Percentiles rank a stretch among this genome's conserved stretches.
Evolutionary conservation across 2,888 invertebrate species (phyloP).

Genomic region (Dolichomitus sp.): DNA sequence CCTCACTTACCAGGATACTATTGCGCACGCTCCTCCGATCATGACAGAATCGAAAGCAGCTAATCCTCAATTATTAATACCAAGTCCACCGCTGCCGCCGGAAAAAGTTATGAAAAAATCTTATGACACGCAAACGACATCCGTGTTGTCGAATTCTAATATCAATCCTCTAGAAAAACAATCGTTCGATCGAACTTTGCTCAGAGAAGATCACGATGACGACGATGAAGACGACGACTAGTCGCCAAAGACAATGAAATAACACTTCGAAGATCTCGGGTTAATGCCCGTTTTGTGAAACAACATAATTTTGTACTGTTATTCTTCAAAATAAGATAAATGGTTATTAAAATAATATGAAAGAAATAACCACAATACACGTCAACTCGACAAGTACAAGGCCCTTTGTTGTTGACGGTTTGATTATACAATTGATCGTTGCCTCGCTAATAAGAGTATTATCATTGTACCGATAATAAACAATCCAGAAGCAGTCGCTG

Average conservation of each 20-base stretch:
- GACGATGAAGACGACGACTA: not conserved
- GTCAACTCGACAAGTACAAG: not conserved
- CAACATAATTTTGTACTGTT: not conserved
- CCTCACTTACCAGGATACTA: not conserved
- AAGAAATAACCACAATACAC: conserved; percentile 22
- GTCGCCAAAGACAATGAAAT: not conserved
- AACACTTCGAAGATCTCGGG: not conserved
- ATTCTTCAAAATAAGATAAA: conserved; percentile 52
- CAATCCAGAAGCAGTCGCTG: conserved; percentile 79
- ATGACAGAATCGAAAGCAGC: conserved; percentile 44
- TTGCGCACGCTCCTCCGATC: conserved; percentile 26
- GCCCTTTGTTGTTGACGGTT: conserved; percentile 62
- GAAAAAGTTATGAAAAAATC: conserved; percentile 35
- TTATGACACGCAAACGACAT: not conserved
- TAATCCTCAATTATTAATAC: conserved; percentile 41
- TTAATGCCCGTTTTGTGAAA: too few species aligned
- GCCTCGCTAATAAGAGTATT: conserved; percentile 80
- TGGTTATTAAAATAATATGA: conserved; percentile 64
- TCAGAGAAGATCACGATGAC: not conserved
- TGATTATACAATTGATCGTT: conserved; percentile 69
- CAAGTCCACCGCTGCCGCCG: conserved; percentile 45
- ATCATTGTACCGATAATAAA: conserved; percentile 80
- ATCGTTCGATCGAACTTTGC: not conserved
- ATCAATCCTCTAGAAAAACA: not conserved
- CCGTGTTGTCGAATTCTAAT: conserved; percentile 11